Evolutionary conservation across 1,140 invertebrate genomes (phyloP).

Genomic region (Drosophila kepulauana): DNA sequence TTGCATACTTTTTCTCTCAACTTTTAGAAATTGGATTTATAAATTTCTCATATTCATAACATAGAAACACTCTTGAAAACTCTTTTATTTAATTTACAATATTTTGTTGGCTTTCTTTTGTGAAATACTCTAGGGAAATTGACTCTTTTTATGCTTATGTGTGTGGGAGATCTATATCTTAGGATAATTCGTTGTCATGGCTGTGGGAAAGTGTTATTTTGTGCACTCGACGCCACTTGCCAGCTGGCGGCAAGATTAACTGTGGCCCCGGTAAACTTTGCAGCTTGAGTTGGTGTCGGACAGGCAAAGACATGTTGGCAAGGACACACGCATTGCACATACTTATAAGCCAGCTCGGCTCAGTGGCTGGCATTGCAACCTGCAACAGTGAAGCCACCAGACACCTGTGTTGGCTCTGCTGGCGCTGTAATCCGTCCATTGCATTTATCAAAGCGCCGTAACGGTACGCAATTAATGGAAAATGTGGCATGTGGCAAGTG

Average conservation of each 20-base stretch:
- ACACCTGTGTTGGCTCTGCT: conserved; percentile 25
- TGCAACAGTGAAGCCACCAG: conserved; percentile 13
- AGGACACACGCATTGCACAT: conserved; percentile 13
- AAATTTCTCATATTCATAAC: neutral
- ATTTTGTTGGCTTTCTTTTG: neutral
- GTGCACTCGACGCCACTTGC: neutral
- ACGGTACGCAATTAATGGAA: conserved; percentile 66
- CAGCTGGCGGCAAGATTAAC: conserved; percentile 19
- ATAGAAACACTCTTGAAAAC: neutral
- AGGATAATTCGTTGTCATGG: conserved; percentile 8
- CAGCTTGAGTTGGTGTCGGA: conserved; percentile 16
- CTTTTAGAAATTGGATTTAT: neutral
- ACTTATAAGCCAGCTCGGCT: conserved; percentile 22
- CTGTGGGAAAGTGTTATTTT: conserved; percentile 12
- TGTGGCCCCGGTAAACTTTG: conserved; percentile 30
- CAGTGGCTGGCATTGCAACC: conserved; percentile 25
- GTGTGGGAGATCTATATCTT: neutral
- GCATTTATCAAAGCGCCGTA: conserved; percentile 49
- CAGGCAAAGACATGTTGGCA: conserved; percentile 28
- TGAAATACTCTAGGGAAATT: neutral
- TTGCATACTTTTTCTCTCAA: neutral
- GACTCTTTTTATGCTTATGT: neutral
- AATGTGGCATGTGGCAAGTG: conserved; percentile 40
- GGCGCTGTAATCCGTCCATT: conserved; percentile 46
- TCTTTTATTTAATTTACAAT: neutral